These are phyloP conservation scores for Plecotus auritus DNA, from an alignment of 2,113 vertebrate species.

Conservation along the genomic window DNA sequence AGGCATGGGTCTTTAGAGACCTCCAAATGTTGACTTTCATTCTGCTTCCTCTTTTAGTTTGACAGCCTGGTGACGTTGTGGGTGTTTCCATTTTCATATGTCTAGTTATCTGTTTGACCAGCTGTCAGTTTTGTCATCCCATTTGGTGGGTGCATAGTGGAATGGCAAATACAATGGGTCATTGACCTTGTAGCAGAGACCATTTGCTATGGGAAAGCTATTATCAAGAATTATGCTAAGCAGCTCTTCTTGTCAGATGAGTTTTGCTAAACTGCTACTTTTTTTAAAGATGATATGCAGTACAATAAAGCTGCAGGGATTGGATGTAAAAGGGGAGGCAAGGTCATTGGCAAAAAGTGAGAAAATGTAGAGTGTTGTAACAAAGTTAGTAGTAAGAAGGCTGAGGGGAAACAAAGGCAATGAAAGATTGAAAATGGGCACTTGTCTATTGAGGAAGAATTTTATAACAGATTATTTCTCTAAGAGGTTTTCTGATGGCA, in stretches of 20 bases:
- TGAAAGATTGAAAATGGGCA: background rate
- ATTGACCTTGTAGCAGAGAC: slow-evolving; percentile 39
- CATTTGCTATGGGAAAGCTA: slow-evolving; percentile 11
- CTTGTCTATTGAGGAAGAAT: background rate
- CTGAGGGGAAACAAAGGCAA: background rate
- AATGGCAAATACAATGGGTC: slow-evolving; percentile 19
- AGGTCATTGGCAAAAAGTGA: background rate
- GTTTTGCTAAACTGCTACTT: slow-evolving; percentile 22
- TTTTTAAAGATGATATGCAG: background rate
- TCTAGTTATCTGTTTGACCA: slow-evolving; percentile 8
- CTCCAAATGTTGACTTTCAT: background rate
- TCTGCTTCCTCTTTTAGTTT: background rate
- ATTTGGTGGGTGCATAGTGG: slow-evolving; percentile 3
- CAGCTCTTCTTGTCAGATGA: slow-evolving; percentile 53
- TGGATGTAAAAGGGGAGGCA: background rate
- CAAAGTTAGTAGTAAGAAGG: background rate
- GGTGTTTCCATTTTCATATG: slow-evolving; percentile 20
- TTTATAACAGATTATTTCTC: background rate
- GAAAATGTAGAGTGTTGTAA: background rate
- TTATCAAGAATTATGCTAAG: slow-evolving; percentile 63
- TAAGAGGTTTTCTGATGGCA: background rate
- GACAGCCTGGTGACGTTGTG: slow-evolving; percentile 4
- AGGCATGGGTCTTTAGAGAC: background rate
- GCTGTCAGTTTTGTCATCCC: slow-evolving; percentile 50
- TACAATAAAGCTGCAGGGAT: background rate